Base-by-base conservation (phyloP, 23 tunicate genomes). In the Halocynthia roretzi region DNA sequence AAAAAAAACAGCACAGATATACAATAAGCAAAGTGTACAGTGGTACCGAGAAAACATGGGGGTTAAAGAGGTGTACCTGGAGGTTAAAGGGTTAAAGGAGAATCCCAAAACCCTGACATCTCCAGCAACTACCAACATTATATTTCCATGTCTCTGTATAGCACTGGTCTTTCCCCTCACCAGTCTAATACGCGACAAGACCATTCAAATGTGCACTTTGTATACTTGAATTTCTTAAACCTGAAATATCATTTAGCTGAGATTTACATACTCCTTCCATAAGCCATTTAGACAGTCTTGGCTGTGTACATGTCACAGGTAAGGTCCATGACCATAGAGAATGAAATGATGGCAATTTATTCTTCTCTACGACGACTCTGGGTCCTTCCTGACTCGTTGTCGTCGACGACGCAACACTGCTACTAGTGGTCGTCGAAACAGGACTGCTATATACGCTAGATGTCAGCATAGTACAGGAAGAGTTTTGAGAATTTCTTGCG, bases 321-420 rank as follows among this genome's bases (percentile, higher is more conserved):
- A 88, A 77, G 62, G 81, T 83, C 64, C 84, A 69, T 52, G 64
- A 80, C 21, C 87, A 75, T 20, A 81, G 22, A 9, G 70, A 65
- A 20, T 31, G 44, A 31, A 48, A 74, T 8, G 78, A 12, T 10
- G 56, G 56, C 15, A 54, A 72, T 50, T 88, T 78, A 49, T 82
- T 88, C 80, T 83, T 71, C 60, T 88, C 88, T 53, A 88, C 95
- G 51, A 88, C 95, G n/a, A 88, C 95, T 80, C 83, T 88, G 7
- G 93, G 83, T 55, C 73, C 74, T 19, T 66, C 44, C 55, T 80
- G 50, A 10, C 23, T 57, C 18, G 70, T 23, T 18, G 70, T 51
- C 50, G 76, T 12, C 22, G 75, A 55, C 9, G 76, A 12, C 67
- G 65, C 57, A 9, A 55, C 14, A 10, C 14, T 14, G 15, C 69